A percentile compares a stretch with the other conserved stretches of the same genome.
phyloP scores from a whole-genome alignment of 2,888 invertebrate species.

The Lasioglossum pauxillum region DNA sequence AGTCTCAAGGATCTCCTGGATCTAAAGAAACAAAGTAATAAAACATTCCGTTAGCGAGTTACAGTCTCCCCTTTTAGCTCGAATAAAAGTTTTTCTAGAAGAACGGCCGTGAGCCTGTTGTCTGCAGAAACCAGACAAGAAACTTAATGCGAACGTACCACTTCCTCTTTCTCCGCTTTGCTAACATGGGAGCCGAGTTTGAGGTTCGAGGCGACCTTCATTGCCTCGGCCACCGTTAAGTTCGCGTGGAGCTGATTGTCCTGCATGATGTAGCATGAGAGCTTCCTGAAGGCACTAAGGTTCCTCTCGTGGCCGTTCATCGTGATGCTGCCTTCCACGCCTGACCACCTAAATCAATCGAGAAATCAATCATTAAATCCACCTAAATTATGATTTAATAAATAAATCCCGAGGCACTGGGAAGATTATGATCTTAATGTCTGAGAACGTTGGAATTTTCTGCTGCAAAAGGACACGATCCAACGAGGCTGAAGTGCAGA shows the following conservation, averaged over 20 bases:
- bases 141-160: constrained; percentile 88
- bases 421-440: not conserved
- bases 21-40: constrained; percentile 86
- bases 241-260: constrained; percentile 96
- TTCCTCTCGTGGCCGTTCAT: constrained; percentile 94
- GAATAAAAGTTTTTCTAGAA: not conserved
- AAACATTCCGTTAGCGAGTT: not conserved
- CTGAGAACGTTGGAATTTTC: not conserved
- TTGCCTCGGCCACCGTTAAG: constrained; percentile 96
- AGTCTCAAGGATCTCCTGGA: constrained; percentile 95
- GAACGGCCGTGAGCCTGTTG: not conserved
- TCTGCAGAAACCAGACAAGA: not conserved
- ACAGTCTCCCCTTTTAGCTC: not conserved
- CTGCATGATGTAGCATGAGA: constrained; percentile 99
- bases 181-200: constrained; percentile 92
- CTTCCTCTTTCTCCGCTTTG: constrained; percentile 90
- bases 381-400: too few relatives aligned
- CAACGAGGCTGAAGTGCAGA: too few relatives aligned
- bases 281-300: constrained; percentile 94
- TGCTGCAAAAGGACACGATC: too few relatives aligned
- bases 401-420: too few relatives aligned
- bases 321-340: constrained; percentile 92
- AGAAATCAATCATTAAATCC: not conserved
- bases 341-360: constrained; percentile 88
- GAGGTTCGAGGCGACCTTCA: constrained; percentile 96